phyloP scores from a whole-genome alignment of 2,888 invertebrate species.

The Scaptomyza reducta region DNA sequence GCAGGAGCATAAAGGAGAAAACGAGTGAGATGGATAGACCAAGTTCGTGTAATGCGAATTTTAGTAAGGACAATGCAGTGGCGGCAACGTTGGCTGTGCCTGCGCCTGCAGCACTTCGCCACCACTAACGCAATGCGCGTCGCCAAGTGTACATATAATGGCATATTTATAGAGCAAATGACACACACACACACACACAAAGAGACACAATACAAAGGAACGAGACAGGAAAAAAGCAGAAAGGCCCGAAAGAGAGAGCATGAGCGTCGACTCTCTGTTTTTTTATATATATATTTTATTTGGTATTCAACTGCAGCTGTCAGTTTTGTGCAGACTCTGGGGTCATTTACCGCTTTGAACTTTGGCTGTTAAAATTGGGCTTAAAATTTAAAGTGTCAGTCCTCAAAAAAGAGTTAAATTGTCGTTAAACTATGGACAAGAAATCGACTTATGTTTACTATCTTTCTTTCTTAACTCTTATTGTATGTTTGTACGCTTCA shows the following conservation, averaged over 20 bases:
- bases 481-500: neutral
- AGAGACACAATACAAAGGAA: slow-evolving; percentile 22
- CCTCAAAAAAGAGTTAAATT: slow-evolving; percentile 5
- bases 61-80: slow-evolving; percentile 58
- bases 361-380: slow-evolving; percentile 51
- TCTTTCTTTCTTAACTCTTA: neutral
- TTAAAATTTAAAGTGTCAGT: slow-evolving; percentile 29
- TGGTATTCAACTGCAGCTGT: slow-evolving; percentile 63
- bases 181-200: slow-evolving; percentile 24
- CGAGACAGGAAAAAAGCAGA: slow-evolving; percentile 4
- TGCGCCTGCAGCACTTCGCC: slow-evolving; percentile 46
- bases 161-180: slow-evolving; percentile 71
- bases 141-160: slow-evolving; percentile 73
- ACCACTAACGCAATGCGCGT: slow-evolving; percentile 66
- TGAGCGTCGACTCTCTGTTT: slow-evolving; percentile 11
- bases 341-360: slow-evolving; percentile 74
- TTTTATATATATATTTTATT: slow-evolving; percentile 17
- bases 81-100: slow-evolving; percentile 31
- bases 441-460: neutral
- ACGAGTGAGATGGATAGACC: slow-evolving; percentile 20
- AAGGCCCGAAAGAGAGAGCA: neutral
- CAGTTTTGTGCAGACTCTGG: slow-evolving; percentile 61
- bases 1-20: slow-evolving; percentile 12
- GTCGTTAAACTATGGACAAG: too few species aligned
- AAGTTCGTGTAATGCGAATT: slow-evolving; percentile 51